Evolutionary conservation across 2,113 vertebrate species (phyloP).

Genomic region (Galbula dea): DNA sequence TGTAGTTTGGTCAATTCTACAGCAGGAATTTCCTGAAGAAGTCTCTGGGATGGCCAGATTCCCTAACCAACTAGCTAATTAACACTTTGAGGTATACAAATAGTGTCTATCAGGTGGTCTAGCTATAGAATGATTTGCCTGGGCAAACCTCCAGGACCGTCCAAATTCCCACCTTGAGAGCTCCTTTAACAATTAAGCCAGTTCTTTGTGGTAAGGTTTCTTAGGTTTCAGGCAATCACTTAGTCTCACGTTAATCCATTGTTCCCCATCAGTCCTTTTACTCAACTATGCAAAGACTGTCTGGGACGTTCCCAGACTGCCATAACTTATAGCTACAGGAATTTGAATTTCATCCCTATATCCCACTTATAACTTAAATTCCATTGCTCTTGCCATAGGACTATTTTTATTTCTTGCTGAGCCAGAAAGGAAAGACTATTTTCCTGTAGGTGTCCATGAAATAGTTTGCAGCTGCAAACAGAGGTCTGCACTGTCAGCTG

Average conservation of each 20-base stretch:
- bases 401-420: conserved; percentile 49
- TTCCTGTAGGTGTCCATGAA: conserved; percentile 34
- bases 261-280: neutral
- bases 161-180: neutral
- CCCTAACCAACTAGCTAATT: neutral
- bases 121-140: neutral
- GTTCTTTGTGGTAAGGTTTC: neutral
- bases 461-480: conserved; percentile 54
- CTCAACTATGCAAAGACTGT: neutral
- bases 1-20: neutral
- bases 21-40: neutral
- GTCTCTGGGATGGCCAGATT: neutral
- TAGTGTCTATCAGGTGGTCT: neutral
- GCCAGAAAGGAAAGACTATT: conserved; percentile 20
- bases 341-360: neutral
- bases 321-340: neutral
- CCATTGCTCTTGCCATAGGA: neutral
- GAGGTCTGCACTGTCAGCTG: conserved; percentile 36
- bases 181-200: neutral
- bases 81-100: neutral
- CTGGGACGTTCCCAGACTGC: neutral
- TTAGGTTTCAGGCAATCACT: neutral
- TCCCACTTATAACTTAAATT: neutral
- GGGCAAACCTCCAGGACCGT: neutral
- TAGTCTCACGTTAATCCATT: neutral